Percentiles rank a stretch among this genome's conserved stretches.
Conservation (phyloP, 2,113 vertebrate species). For the Phainopepla nitens region DNA sequence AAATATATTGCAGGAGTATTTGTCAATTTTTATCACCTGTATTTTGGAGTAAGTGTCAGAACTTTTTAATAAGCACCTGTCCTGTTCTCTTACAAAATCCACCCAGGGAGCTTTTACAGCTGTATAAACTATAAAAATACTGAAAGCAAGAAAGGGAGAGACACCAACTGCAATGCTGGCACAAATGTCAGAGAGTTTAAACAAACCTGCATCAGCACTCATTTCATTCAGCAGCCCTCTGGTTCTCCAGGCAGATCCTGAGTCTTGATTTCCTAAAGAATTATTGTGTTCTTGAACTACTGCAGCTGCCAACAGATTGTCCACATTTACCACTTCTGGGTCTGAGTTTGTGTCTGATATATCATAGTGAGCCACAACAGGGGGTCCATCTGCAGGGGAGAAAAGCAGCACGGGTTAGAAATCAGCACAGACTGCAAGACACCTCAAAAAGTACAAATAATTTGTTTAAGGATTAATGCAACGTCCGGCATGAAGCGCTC, state of each 20-base stretch:
- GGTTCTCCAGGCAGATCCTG: conserved; percentile 81
- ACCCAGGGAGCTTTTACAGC: background rate
- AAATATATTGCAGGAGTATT: background rate
- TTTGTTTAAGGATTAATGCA: background rate
- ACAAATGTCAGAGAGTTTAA: background rate
- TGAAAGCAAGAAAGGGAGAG: background rate
- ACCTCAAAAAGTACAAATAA: background rate
- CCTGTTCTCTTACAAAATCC: background rate
- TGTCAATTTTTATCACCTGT: background rate
- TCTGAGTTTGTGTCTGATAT: conserved; percentile 95
- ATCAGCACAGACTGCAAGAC: background rate
- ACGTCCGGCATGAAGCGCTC: background rate
- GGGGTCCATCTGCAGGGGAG: conserved; percentile 88
- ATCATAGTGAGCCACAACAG: conserved; percentile 90
- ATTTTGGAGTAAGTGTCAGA: background rate
- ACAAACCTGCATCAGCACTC: conserved; percentile 85
- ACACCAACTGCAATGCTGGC: background rate
- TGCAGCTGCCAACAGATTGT: conserved; percentile 87
- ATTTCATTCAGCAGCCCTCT: conserved; percentile 78
- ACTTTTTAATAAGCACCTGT: background rate
- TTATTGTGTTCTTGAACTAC: conserved; percentile 88
- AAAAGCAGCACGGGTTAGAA: conserved; percentile 69
- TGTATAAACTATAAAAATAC: background rate
- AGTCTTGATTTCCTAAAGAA: conserved; percentile 82
- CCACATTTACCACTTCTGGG: conserved; percentile 89